Conservation (phyloP, 2,797 vertebrate species). For the Xenopus petersii region DNA sequence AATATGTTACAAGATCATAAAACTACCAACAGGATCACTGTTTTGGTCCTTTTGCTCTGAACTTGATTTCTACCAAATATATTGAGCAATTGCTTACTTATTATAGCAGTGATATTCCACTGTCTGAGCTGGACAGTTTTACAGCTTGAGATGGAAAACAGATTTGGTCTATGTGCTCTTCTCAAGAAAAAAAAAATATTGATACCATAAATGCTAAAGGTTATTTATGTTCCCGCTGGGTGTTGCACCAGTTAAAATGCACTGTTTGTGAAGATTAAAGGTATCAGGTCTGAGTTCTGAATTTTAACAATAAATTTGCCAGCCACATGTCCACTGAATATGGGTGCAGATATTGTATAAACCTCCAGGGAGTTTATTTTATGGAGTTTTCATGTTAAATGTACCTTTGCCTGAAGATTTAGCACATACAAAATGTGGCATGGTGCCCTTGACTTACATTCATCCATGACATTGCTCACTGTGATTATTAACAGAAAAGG, state of each 20-base stretch:
- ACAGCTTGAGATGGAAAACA: conserved; percentile 39
- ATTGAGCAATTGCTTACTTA: conserved; percentile 27
- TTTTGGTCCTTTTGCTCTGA: conserved; percentile 14
- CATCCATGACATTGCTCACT: too few relatives aligned
- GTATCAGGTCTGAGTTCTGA: neutral
- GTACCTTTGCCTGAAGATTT: too few relatives aligned
- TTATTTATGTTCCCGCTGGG: conserved; percentile 23
- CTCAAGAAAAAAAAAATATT: conserved; percentile 37
- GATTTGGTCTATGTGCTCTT: conserved; percentile 30
- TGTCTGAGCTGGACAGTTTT: conserved; percentile 39
- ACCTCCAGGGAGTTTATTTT: too few relatives aligned
- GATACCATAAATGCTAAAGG: conserved; percentile 20
- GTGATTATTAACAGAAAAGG: too few relatives aligned
- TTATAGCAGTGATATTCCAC: conserved; percentile 9
- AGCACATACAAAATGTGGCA: too few relatives aligned
- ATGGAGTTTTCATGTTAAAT: too few relatives aligned
- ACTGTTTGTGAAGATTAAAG: neutral
- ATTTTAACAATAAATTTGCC: too few relatives aligned
- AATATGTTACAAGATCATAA: conserved; percentile 46
- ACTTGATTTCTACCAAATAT: conserved; percentile 26
- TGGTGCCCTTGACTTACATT: too few relatives aligned
- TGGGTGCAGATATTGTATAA: too few relatives aligned
- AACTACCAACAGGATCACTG: conserved; percentile 34
- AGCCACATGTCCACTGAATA: too few relatives aligned
- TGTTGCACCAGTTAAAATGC: conserved; percentile 5